Evolutionary conservation across 2,797 vertebrate species (phyloP).

Genomic region (Luscinia luscinia): DNA sequence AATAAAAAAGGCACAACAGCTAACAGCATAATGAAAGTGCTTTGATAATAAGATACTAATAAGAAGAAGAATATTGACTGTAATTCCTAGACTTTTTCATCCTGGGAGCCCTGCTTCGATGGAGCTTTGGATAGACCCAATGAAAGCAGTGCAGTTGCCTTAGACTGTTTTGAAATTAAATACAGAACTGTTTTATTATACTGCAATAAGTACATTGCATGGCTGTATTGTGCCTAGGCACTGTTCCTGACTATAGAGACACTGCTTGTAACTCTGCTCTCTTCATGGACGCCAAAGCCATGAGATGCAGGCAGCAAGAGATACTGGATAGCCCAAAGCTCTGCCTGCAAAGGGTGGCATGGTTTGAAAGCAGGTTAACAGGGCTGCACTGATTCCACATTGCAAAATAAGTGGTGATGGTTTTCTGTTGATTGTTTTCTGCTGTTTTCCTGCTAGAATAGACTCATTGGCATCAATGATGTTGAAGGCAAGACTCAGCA

Average conservation of each 20-base stretch:
- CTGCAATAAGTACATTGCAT: background rate
- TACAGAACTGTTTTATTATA: background rate
- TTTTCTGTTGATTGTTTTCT: background rate
- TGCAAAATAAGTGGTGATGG: background rate
- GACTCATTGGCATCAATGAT: background rate
- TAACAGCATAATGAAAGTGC: background rate
- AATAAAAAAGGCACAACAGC: background rate
- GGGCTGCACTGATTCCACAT: background rate
- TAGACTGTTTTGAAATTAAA: background rate
- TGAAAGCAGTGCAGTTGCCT: background rate
- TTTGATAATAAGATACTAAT: background rate
- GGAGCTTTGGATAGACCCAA: background rate
- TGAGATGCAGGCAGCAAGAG: background rate
- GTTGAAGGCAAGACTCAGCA: background rate
- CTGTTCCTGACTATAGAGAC: background rate
- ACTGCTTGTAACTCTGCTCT: background rate
- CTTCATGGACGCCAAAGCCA: background rate
- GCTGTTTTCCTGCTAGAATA: background rate
- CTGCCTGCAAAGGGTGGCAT: background rate
- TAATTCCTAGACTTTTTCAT: background rate
- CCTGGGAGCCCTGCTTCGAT: background rate
- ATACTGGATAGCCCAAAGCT: background rate
- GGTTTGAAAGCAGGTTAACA: background rate
- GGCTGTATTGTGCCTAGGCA: background rate
- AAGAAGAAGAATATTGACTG: background rate